Evolutionary conservation across 2,113 vertebrate species (phyloP), one percentile per base, ranked within the genome.

Genomic region (Fregetta grallaria): DNA sequence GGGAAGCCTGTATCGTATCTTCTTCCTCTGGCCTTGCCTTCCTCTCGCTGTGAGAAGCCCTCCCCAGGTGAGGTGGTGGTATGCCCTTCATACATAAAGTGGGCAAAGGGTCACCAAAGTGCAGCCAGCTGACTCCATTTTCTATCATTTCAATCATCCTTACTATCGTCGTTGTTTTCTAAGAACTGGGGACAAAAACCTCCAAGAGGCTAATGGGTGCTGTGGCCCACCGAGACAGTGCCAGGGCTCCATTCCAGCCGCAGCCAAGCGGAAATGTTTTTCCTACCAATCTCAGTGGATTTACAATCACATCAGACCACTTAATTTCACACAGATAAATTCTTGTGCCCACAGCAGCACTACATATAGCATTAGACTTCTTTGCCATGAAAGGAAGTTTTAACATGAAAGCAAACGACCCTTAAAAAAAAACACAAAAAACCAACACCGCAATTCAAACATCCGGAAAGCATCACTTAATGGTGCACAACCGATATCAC

Each of bases 401-500:
- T 12, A 73, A 68, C 25, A 32, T 23, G 23, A 55, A 82, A 90
- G 38, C 12, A 72, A 74, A 36, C 0, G 1, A 38, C 29, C 44
- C 30, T 52, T 55, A 6, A 20, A 86, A 62, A 36, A 62, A 38
- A 38, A 38, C n/a, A n/a, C n/a, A 38, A 38, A 38, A 38, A 38
- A 38, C 8, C 38, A 38, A 38, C 38, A 38, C 8, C 38, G 2
- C 32, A 40, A 44, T 61, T 68, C 66, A 53, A 29, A 50, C 38
- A 30, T 34, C 25, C 29, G 2, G 55, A 80, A 21, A n/a, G 63
- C 44, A 38, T n/a, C 4, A 0, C 47, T 79, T 68, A 21, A 11
- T 11, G 10, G 27, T 6, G 3, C 32, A 34, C 47, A 65, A 38
- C 11, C 15, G 10, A 5, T 3, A 11, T 11, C 0, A 0, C 50